phyloP scores from a whole-genome alignment of 2,797 vertebrate genomes.

The Diplodus puntazzo region DNA sequence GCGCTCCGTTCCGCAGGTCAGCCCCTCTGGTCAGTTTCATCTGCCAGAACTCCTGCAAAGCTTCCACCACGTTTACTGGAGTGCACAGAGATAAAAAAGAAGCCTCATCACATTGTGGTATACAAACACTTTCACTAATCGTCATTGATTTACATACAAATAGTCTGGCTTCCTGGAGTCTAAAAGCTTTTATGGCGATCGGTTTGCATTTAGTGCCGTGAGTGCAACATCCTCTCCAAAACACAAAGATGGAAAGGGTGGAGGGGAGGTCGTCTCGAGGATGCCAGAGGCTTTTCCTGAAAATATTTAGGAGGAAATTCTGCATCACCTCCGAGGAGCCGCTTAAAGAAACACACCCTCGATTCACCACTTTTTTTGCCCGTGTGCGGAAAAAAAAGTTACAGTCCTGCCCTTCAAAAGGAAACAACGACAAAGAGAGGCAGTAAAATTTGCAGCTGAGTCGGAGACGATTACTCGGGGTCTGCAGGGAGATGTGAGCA shows the following conservation, averaged over 20 bases:
- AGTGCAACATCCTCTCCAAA: conserved; percentile 52
- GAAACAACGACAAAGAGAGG: conserved; percentile 54
- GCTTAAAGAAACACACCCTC: conserved; percentile 50
- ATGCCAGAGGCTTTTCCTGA: conserved; percentile 64
- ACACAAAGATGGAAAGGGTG: conserved; percentile 53
- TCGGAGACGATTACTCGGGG: conserved; percentile 47
- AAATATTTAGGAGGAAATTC: conserved; percentile 62
- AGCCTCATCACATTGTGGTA: conserved; percentile 3
- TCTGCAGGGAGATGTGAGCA: conserved; percentile 34
- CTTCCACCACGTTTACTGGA: conserved; percentile 97
- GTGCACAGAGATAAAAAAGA: conserved; percentile 31
- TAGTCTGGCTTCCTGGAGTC: not conserved
- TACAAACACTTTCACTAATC: not conserved
- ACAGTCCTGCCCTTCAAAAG: conserved; percentile 2
- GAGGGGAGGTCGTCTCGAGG: conserved; percentile 47
- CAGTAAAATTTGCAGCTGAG: conserved; percentile 36
- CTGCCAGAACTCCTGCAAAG: conserved; percentile 99
- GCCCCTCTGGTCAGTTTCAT: conserved; percentile 98
- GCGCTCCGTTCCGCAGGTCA: conserved; percentile 94
- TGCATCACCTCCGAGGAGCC: conserved; percentile 43
- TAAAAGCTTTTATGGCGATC: not conserved
- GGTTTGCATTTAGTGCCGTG: not conserved
- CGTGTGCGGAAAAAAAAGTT: conserved; percentile 1
- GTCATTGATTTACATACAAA: not conserved
- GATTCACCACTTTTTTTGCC: not conserved